These are phyloP conservation scores for Kobus ellipsiprymnus DNA, from an alignment of 2,113 vertebrate species.

Conservation along the genomic window DNA sequence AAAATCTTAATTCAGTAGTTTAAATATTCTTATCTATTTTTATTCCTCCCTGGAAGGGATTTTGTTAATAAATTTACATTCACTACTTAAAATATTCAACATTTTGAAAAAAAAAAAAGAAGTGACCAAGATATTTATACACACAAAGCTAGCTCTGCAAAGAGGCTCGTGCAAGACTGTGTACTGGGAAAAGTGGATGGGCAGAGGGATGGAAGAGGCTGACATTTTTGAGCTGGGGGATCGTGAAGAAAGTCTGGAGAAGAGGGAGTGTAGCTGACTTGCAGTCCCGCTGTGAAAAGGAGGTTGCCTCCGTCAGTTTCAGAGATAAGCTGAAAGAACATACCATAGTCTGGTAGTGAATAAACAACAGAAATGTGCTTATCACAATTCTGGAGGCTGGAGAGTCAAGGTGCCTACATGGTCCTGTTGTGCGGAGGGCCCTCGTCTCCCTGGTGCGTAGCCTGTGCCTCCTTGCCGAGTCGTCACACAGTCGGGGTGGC, in stretches of 20 bases:
- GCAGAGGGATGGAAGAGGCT: background rate
- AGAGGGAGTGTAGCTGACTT: rapidly evolving
- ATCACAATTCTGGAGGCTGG: background rate
- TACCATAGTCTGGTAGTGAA: background rate
- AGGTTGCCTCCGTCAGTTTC: background rate
- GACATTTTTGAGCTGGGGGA: background rate
- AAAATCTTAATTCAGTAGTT: background rate
- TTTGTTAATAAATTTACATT: background rate
- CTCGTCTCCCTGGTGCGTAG: background rate
- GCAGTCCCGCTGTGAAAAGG: background rate
- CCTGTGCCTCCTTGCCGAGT: background rate
- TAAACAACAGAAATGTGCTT: background rate
- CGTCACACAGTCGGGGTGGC: rapidly evolving
- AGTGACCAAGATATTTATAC: background rate
- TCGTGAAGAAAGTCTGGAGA: background rate
- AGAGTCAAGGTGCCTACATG: background rate
- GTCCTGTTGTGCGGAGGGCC: background rate
- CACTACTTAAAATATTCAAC: background rate
- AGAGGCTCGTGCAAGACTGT: background rate
- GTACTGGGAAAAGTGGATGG: background rate
- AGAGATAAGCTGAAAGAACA: background rate
- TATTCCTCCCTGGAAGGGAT: background rate
- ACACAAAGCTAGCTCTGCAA: background rate
- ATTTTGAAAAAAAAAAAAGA: background rate
- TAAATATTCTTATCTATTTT: background rate